phyloP scores from a whole-genome alignment of 2,113 vertebrate genomes.

The Carassius carassius region DNA sequence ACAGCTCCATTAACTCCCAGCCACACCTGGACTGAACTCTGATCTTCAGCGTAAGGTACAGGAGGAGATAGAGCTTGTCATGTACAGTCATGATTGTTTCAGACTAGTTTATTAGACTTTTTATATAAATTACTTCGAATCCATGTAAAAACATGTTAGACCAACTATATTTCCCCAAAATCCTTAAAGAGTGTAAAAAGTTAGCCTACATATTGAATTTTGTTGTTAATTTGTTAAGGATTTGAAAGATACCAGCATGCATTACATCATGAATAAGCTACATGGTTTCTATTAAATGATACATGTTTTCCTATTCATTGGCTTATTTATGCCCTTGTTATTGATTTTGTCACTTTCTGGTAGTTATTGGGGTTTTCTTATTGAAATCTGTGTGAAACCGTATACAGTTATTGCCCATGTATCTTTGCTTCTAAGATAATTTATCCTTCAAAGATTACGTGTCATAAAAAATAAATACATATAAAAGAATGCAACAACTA shows the following conservation, averaged over 20 bases:
- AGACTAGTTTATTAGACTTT: neutral
- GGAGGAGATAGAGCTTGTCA: neutral
- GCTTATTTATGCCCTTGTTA: neutral
- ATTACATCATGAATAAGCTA: neutral
- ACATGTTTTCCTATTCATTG: neutral
- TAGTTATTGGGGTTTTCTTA: neutral
- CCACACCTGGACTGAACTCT: slow-evolving; percentile 20
- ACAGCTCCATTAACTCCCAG: slow-evolving; percentile 49
- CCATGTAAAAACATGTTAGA: neutral
- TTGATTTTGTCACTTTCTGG: neutral
- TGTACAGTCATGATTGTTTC: neutral
- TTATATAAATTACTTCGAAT: neutral
- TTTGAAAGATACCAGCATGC: neutral
- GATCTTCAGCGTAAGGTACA: slow-evolving; percentile 12
- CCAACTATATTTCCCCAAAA: neutral
- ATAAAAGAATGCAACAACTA: neutral
- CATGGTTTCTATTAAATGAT: neutral
- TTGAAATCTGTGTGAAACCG: neutral
- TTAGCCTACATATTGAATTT: neutral
- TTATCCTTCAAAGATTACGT: neutral
- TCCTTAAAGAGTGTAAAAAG: neutral
- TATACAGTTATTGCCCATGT: neutral
- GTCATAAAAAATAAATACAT: neutral
- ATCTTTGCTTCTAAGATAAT: neutral
- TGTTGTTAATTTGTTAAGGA: neutral